These are phyloP conservation scores for Lycopodina hypogea DNA, from an alignment of 37 sponge, comb jelly and placozoan species.

Conservation along the genomic window DNA sequence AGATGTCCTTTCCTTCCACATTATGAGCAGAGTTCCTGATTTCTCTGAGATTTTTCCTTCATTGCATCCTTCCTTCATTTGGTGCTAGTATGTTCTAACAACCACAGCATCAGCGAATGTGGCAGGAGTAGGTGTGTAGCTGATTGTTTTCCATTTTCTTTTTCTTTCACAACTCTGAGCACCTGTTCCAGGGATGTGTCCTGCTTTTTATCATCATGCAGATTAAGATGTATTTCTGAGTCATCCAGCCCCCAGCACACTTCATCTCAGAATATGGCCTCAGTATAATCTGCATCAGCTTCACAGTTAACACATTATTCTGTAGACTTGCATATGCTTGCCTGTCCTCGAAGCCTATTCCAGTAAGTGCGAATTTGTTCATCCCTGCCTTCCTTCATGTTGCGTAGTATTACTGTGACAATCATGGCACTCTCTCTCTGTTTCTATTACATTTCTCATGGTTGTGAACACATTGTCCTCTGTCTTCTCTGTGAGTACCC, in stretches of 20 bases:
- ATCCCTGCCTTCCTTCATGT: conserved; percentile 53
- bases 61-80: conserved; percentile 21
- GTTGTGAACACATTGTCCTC: conserved; percentile 22
- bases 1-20: conserved; percentile 33
- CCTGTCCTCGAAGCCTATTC: conserved; percentile 37
- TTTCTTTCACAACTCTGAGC: conserved; percentile 30
- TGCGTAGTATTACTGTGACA: conserved; percentile 22
- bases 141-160: conserved; percentile 33
- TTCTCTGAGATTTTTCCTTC: conserved; percentile 4
- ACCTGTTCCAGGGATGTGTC: conserved; percentile 33
- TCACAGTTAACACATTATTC: conserved; percentile 26
- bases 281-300: conserved; percentile 39
- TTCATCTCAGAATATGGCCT: conserved; percentile 36
- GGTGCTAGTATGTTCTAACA: too few species aligned
- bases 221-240: conserved; percentile 34
- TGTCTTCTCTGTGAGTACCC: conserved; percentile 13
- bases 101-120: conserved; percentile 35
- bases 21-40: conserved; percentile 29
- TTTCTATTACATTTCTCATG: conserved; percentile 21
- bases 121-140: conserved; percentile 33
- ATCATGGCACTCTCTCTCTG: conserved; percentile 35
- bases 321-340: conserved; percentile 29
- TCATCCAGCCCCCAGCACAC: conserved; percentile 30
- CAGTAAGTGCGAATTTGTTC: conserved; percentile 32
- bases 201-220: conserved; percentile 39